Evolutionary conservation across 1,140 invertebrate species (phyloP), one percentile per base, ranked within the genome.

Genomic region (Akabosia matsudoensis): DNA sequence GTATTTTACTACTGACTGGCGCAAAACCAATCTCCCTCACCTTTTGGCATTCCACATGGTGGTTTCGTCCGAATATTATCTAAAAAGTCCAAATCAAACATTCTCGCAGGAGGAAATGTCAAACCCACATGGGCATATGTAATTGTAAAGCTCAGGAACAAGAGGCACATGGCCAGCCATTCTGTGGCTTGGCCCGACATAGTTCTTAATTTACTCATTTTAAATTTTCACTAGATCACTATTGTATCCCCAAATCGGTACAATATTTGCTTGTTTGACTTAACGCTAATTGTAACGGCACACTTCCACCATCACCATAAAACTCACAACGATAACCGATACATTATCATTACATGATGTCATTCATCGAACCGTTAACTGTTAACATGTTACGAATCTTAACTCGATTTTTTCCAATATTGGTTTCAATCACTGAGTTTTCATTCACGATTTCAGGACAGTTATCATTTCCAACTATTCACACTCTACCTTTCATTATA

Each of bases 1-100:
- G 7, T 45, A 7, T 18, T 45, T 45, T 45, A 45, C 7, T 10
- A 45, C 37, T 10, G 7, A 10, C 7, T 10, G 18, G 18, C 37
- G 18, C 18, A 45, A 45, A 10, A 45, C 7, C 18, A 45, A 45
- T 10, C 18, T 45, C 7, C 7, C 78, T 89, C 86, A 96, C 95
- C 95, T 92, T 92, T 94, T 4, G 95, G 95, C 92, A 97, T 96
- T 78, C 96, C 96, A 85, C 96, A 98, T 33, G 95, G 96, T 74
- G 90, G 90, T 81, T 92, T 91, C 22, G 96, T 97, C 81, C 95
- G 89, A 72, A 91, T 89, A 84, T 92, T 97, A 84, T 97, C 95
- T 85, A 98, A 86, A 86, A 97, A 98, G 86, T 98, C 96, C 83
- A 97, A 86, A 83, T 95, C 93, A 83, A 92, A 96, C 80, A 91